Evolutionary conservation across 2,888 invertebrate genomes (phyloP).

Genomic region (Neuroscelio doddi): DNA sequence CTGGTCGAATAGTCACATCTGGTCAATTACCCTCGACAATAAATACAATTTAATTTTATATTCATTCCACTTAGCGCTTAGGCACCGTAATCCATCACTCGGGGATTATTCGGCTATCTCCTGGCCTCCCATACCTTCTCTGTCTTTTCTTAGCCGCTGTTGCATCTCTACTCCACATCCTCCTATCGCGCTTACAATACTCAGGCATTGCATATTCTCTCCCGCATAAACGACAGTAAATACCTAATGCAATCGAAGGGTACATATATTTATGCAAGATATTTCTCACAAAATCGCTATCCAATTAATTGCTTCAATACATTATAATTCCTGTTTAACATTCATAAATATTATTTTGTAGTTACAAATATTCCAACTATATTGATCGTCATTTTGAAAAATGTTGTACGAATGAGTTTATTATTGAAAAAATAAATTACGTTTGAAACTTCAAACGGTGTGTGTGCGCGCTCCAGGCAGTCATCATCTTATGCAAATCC

Average conservation of each 20-base stretch:
- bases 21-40: slow-evolving; percentile 68
- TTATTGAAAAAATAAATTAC: no score
- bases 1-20: slow-evolving; percentile 62
- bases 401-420: no score
- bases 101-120: slow-evolving; percentile 64
- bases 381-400: no score
- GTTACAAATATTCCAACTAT: no score
- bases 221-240: slow-evolving; percentile 43
- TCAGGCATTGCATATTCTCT: slow-evolving; percentile 35
- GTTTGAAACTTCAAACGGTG: no score
- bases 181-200: slow-evolving; percentile 34
- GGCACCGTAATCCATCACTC: slow-evolving; percentile 62
- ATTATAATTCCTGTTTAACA: no score
- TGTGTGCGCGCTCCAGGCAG: slow-evolving; percentile 22
- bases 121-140: slow-evolving; percentile 54
- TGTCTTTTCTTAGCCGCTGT: slow-evolving; percentile 24
- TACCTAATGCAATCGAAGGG: slow-evolving; percentile 58
- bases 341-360: no score
- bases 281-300: slow-evolving; percentile 56
- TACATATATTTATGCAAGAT: slow-evolving; percentile 64
- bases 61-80: slow-evolving; percentile 67
- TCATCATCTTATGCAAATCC: slow-evolving; percentile 64
- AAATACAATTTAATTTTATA: slow-evolving; percentile 68
- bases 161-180: background rate
- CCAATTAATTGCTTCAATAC: no score